Percentiles rank a stretch among this genome's conserved stretches.
phyloP scores from a whole-genome alignment of 1,140 invertebrate genomes.

The Neuroterus valhalla region DNA sequence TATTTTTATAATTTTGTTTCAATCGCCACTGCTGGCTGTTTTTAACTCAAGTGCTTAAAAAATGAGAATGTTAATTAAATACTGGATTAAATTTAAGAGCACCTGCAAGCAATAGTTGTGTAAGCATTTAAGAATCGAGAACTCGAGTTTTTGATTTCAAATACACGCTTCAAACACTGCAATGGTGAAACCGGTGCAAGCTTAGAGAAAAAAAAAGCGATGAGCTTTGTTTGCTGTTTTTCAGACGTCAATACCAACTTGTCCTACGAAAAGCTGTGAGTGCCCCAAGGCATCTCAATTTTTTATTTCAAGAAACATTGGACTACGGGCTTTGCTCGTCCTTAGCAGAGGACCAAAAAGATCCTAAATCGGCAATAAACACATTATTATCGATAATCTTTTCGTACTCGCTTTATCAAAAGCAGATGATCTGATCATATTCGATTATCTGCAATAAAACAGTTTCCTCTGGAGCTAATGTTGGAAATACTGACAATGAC shows the following conservation, averaged over 20 bases:
- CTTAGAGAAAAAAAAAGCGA: constrained; percentile 48
- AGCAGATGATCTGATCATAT: not conserved
- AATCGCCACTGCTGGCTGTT: not conserved
- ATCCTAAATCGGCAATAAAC: constrained; percentile 12
- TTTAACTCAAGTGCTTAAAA: constrained; percentile 13
- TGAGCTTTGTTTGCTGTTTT: constrained; percentile 79
- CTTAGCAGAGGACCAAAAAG: constrained; percentile 34
- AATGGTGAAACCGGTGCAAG: not conserved
- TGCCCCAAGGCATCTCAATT: constrained; percentile 64
- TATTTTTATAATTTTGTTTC: not conserved
- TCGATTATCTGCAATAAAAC: constrained; percentile 29
- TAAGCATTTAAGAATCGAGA: not conserved
- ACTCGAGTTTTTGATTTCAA: not conserved
- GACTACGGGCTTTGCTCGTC: constrained; percentile 60
- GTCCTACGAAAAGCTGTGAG: constrained; percentile 92
- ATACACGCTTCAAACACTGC: constrained; percentile 22
- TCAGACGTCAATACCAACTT: constrained; percentile 91
- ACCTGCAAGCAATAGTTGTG: not conserved
- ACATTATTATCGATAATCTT: constrained; percentile 9
- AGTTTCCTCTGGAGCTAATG: constrained; percentile 23
- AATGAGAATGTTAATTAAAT: not conserved
- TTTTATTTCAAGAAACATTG: constrained; percentile 70
- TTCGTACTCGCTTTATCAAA: constrained; percentile 9
- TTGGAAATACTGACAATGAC: constrained; percentile 29
- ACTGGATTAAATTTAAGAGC: not conserved